Evolutionary conservation across 2,888 invertebrate species (phyloP), one percentile per base, ranked within the genome.

Genomic region (Temnothorax unifasciatus): DNA sequence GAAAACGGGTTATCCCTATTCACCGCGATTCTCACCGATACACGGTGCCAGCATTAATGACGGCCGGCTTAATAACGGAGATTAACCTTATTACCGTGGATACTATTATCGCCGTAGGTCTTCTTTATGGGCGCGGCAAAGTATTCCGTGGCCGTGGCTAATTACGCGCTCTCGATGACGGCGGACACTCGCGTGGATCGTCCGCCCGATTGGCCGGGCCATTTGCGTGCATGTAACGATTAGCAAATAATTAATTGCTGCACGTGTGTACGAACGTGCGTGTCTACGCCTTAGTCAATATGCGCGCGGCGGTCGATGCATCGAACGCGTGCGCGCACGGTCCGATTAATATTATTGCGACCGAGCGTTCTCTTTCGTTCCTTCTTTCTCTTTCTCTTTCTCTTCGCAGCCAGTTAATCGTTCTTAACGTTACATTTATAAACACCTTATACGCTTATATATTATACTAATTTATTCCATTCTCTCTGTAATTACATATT

Each of bases 201-300:
- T 38, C 38, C 25, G 44, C 25, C 29, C 47, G 66, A 47, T n/a
- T 38, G 57, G 57, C 13, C 74, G 18, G 15, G 21, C 25, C 47
- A 47, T 79, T 64, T 69, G 79, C 79, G 79, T 59, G 71, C 59
- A 44, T 59, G 59, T 71, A 59, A 81, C 74, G 68, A 81, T 81
- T 84, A 74, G 85, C 69, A 76, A 85, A 82, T 76, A 84, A 82
- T 82, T 84, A 86, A 84, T 85, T 85, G 84, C 71, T 41, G 74
- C 83, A 75, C 77, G 84, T 83, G 83, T 66, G 59, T 73, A 82
- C 54, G 57, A 59, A 64, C 77, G 84, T 81, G 81, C 63, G 63
- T 86, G 50, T 41, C 54, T 75, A 75, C 47, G n/a, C 59, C 47
- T 57, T 29, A 81, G 79, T 71, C 79, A 41, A 74, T 82, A 68